Conservation (phyloP, 2,113 vertebrate species). For the Eurypyga helias region DNA sequence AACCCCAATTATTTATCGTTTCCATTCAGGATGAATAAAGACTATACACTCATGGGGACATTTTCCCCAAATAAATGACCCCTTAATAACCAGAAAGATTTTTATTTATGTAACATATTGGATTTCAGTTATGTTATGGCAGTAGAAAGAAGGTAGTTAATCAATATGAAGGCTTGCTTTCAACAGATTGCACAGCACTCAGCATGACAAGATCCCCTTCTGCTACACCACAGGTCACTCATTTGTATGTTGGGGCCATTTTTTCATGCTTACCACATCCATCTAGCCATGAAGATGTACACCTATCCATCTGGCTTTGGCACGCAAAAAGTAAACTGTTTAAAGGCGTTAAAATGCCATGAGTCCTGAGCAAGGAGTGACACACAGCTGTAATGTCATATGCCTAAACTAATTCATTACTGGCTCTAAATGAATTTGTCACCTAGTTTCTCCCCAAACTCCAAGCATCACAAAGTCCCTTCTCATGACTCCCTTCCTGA, state of each 20-base stretch:
- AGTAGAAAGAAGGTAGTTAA: constrained; percentile 65
- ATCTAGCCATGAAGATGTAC: constrained; percentile 9
- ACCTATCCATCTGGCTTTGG: constrained; percentile 17
- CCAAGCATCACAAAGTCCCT: neutral
- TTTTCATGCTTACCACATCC: constrained; percentile 31
- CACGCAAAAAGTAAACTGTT: neutral
- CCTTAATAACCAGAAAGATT: constrained; percentile 58
- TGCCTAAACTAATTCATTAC: neutral
- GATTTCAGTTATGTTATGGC: constrained; percentile 67
- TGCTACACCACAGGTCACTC: constrained; percentile 51
- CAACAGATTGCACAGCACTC: constrained; percentile 62
- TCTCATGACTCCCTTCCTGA: neutral
- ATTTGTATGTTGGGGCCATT: constrained; percentile 32
- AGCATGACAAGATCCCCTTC: constrained; percentile 61
- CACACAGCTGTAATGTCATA: neutral
- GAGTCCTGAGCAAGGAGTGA: neutral
- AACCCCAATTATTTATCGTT: constrained; percentile 32
- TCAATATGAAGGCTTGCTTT: constrained; percentile 70
- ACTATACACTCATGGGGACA: neutral
- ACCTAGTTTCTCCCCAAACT: neutral
- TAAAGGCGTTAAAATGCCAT: neutral
- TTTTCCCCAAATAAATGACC: constrained; percentile 54
- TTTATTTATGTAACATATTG: constrained; percentile 69
- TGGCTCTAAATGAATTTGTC: neutral
- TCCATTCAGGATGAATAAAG: constrained; percentile 8